Evolutionary conservation across 2,797 vertebrate genomes (phyloP).

Genomic region (Scyliorhinus canicula): DNA sequence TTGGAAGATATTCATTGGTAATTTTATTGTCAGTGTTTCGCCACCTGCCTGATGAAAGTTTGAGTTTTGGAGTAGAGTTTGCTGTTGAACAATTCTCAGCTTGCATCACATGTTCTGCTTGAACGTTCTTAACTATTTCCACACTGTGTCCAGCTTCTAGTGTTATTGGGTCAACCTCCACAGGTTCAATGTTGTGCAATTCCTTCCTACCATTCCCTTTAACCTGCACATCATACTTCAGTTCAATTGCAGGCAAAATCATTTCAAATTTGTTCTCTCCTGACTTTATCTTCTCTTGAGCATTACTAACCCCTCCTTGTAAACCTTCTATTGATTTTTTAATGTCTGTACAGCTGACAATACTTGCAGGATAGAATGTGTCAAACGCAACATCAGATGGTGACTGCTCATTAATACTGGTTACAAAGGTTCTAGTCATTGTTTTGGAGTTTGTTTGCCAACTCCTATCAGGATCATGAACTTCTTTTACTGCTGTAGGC

Average conservation of each 20-base stretch:
- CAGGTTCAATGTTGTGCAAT: neutral
- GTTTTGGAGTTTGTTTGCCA: neutral
- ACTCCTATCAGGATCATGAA: neutral
- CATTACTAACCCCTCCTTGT: neutral
- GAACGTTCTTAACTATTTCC: neutral
- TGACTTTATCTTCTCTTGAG: neutral
- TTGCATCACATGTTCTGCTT: neutral
- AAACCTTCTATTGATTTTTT: neutral
- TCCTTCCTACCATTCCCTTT: slow-evolving; percentile 2
- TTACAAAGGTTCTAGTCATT: neutral
- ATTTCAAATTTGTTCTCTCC: slow-evolving; percentile 1
- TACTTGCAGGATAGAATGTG: neutral
- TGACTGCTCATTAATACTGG: neutral
- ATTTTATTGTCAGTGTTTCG: slow-evolving; percentile 45
- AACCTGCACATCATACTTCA: neutral
- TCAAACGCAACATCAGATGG: neutral
- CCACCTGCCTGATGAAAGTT: slow-evolving; percentile 42
- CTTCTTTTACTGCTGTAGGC: neutral
- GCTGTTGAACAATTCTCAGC: neutral
- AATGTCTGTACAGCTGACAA: neutral
- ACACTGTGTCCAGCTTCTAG: neutral
- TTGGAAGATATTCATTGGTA: slow-evolving; percentile 57
- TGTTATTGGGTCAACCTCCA: neutral
- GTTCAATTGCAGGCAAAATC: neutral
- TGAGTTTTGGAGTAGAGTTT: neutral